A percentile compares a stretch with the other conserved stretches of the same genome.
phyloP scores from a whole-genome alignment of 1,140 invertebrate genomes.

The Nomia melanderi region DNA sequence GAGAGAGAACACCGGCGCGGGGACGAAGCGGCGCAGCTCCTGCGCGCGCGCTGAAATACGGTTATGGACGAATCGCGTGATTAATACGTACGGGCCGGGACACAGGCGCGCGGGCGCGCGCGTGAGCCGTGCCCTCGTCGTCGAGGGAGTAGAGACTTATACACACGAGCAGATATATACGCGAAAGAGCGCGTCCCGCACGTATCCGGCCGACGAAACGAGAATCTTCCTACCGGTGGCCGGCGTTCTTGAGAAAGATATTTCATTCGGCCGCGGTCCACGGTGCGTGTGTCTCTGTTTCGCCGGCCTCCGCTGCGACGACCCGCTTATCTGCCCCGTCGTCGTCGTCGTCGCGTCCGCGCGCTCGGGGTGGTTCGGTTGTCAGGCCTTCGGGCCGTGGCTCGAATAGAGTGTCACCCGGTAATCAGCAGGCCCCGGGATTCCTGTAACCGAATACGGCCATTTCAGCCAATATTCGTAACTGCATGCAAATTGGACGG shows the following conservation, averaged over 20 bases:
- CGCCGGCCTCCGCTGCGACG: slow-evolving; percentile 44
- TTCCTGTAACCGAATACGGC: slow-evolving; percentile 30
- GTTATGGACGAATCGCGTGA: slow-evolving; percentile 76
- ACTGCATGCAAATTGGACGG: slow-evolving; percentile 39
- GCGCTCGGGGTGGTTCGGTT: slow-evolving; percentile 51
- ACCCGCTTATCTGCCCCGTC: slow-evolving; percentile 60
- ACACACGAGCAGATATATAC: too few relatives aligned
- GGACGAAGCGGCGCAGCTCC: background rate
- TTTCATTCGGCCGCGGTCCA: slow-evolving; percentile 66
- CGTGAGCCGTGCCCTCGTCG: too few relatives aligned
- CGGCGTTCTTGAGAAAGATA: slow-evolving; percentile 68
- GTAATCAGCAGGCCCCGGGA: slow-evolving; percentile 24
- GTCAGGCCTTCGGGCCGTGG: slow-evolving; percentile 51
- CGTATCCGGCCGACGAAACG: slow-evolving; percentile 48
- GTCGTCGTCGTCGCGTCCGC: too few relatives aligned
- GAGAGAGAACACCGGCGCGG: background rate
- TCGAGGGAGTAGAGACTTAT: too few relatives aligned
- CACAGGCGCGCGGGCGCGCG: slow-evolving; percentile 45
- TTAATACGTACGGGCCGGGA: slow-evolving; percentile 71
- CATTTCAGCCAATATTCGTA: slow-evolving; percentile 26
- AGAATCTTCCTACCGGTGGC: slow-evolving; percentile 58
- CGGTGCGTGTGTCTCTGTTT: slow-evolving; percentile 65
- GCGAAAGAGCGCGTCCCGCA: background rate
- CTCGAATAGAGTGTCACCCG: slow-evolving; percentile 32
- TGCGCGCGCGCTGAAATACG: slow-evolving; percentile 68